Conservation (phyloP, 2,113 vertebrate species). For the Macroglossus sobrinus region DNA sequence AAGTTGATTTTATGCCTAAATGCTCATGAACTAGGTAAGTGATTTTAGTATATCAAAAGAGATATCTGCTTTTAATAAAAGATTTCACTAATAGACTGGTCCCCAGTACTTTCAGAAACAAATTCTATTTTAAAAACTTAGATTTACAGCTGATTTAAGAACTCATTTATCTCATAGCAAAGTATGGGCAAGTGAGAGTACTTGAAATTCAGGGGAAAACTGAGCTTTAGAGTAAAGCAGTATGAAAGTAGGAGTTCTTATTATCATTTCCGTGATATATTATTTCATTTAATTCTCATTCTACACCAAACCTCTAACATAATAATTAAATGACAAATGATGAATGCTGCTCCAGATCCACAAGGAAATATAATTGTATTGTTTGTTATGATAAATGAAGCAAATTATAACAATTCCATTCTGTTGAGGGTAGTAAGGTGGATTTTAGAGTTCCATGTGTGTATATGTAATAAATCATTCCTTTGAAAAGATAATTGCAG, state of each 20-base stretch:
- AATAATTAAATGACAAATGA: conserved; percentile 55
- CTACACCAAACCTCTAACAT: conserved; percentile 68
- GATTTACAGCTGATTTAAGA: neutral
- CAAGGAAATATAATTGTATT: conserved; percentile 43
- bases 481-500: conserved; percentile 81
- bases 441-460: conserved; percentile 55
- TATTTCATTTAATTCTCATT: conserved; percentile 67
- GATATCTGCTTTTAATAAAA: neutral
- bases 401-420: conserved; percentile 63
- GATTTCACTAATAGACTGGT: neutral
- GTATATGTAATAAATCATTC: conserved; percentile 77
- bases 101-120: neutral
- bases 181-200: neutral
- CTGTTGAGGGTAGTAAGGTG: conserved; percentile 51
- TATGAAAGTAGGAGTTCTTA: neutral
- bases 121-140: neutral
- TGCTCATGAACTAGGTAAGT: neutral
- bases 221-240: neutral
- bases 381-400: conserved; percentile 68
- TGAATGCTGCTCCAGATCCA: conserved; percentile 46
- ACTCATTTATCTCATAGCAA: neutral
- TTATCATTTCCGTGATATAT: conserved; percentile 35
- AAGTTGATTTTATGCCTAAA: neutral
- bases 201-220: neutral
- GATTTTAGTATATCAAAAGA: neutral